phyloP scores from a whole-genome alignment of 2,888 invertebrate species.

The Pyrrhosoma nymphula region DNA sequence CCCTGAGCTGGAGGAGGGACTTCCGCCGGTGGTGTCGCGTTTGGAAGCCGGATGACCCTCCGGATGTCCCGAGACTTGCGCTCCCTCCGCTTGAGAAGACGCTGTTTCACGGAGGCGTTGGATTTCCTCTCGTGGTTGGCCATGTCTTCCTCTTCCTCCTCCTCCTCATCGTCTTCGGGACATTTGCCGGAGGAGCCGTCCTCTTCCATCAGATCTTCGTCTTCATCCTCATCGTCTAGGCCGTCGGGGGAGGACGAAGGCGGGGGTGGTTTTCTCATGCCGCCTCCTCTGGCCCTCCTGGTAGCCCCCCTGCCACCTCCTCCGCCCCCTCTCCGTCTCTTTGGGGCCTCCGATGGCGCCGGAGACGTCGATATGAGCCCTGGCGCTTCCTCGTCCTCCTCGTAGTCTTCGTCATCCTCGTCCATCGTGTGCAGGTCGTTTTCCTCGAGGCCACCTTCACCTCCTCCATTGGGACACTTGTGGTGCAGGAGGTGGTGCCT shows the following conservation, averaged over 20 bases:
- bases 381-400: conserved; percentile 73
- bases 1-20: conserved; percentile 68
- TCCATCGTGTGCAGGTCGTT: conserved; percentile 72
- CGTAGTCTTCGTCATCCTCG: conserved; percentile 75
- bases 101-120: conserved; percentile 74
- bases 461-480: conserved; percentile 83
- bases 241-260: conserved; percentile 68
- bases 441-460: conserved; percentile 42
- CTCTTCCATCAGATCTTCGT: conserved; percentile 71
- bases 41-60: conserved; percentile 78
- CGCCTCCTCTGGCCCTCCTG: conserved; percentile 71
- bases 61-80: conserved; percentile 80
- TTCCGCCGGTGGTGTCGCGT: conserved; percentile 72
- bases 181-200: conserved; percentile 67
- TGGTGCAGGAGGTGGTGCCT: conserved; percentile 92
- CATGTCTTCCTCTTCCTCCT: conserved; percentile 59
- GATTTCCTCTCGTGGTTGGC: conserved; percentile 74
- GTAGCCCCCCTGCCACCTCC: conserved; percentile 12
- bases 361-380: conserved; percentile 72
- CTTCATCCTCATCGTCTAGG: conserved; percentile 49
- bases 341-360: conserved; percentile 25
- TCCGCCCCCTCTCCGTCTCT: conserved; percentile 72
- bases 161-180: conserved; percentile 48
- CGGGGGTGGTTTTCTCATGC: conserved; percentile 71
- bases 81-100: conserved; percentile 74